A percentile compares a stretch with the other conserved stretches of the same genome.
phyloP scores from a whole-genome alignment of 2,797 vertebrate species.

The Chelonia mydas region DNA sequence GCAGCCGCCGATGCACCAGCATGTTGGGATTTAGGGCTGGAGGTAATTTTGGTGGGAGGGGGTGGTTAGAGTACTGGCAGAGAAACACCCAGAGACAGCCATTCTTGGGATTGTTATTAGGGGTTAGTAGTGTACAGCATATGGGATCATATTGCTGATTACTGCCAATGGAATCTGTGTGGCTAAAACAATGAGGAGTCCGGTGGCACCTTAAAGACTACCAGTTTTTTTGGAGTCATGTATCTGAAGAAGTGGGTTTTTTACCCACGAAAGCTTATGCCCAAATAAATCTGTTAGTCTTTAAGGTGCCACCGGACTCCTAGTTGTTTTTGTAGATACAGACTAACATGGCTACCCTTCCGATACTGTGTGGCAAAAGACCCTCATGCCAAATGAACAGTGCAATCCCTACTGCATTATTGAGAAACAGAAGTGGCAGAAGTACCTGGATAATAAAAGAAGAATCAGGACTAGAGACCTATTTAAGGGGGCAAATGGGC shows the following conservation, averaged over 20 bases:
- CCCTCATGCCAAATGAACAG: background rate
- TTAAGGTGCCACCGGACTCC: no score
- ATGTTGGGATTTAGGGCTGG: conserved; percentile 2
- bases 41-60: background rate
- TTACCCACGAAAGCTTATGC: no score
- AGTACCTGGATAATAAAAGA: background rate
- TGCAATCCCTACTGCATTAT: fast-evolving
- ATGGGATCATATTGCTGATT: background rate
- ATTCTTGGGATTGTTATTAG: background rate
- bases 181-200: background rate
- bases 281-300: no score
- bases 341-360: no score
- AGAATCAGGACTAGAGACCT: background rate
- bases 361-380: background rate
- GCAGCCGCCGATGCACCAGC: background rate
- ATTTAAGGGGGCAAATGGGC: conserved; percentile 34
- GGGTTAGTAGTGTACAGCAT: background rate
- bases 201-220: no score
- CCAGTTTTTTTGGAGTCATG: no score
- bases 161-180: conserved; percentile 19
- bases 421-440: conserved; percentile 6
- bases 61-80: background rate
- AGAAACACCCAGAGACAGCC: background rate
- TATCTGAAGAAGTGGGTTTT: no score
- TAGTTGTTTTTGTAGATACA: no score